A percentile compares a stretch with the other conserved stretches of the same genome.
Conservation (phyloP, 1,140 invertebrate genomes). For the Aleiodes sp. region DNA sequence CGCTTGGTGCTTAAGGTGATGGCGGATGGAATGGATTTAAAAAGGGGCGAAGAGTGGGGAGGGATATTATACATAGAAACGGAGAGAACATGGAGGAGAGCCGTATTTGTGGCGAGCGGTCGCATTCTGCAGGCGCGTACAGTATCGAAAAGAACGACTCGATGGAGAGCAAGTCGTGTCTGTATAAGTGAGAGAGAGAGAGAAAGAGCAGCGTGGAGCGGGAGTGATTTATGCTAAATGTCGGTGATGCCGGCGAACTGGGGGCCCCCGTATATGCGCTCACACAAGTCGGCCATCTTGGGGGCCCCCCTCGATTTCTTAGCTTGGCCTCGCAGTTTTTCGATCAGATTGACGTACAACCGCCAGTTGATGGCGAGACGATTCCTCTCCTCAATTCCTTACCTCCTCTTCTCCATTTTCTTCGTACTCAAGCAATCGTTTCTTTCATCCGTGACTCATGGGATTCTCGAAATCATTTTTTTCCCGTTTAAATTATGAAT, state of each 20-base stretch:
- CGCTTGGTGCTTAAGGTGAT: neutral
- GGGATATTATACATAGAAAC: constrained; percentile 2
- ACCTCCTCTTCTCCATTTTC: too few relatives aligned
- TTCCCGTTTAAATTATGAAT: too few relatives aligned
- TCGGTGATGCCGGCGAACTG: constrained; percentile 46
- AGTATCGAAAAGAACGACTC: neutral
- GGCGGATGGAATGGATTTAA: neutral
- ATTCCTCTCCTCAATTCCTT: too few relatives aligned
- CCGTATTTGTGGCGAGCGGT: constrained; percentile 33
- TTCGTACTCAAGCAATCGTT: too few relatives aligned
- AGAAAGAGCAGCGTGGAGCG: constrained; percentile 42
- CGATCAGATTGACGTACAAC: constrained; percentile 50
- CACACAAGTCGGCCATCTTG: constrained; percentile 53
- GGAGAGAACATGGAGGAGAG: constrained; percentile 22
- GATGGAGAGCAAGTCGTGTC: neutral
- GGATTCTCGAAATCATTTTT: too few relatives aligned
- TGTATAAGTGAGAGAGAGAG: constrained; percentile 30
- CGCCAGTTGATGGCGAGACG: constrained; percentile 35
- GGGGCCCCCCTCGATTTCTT: constrained; percentile 41
- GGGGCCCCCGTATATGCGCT: constrained; percentile 42
- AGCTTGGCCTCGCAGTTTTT: constrained; percentile 21
- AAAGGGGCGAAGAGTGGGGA: neutral
- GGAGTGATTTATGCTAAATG: constrained; percentile 59
- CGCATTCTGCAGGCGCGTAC: constrained; percentile 42
- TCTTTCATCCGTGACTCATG: too few relatives aligned